Conservation (phyloP, 2,113 vertebrate species). For the Saccopteryx bilineata region DNA sequence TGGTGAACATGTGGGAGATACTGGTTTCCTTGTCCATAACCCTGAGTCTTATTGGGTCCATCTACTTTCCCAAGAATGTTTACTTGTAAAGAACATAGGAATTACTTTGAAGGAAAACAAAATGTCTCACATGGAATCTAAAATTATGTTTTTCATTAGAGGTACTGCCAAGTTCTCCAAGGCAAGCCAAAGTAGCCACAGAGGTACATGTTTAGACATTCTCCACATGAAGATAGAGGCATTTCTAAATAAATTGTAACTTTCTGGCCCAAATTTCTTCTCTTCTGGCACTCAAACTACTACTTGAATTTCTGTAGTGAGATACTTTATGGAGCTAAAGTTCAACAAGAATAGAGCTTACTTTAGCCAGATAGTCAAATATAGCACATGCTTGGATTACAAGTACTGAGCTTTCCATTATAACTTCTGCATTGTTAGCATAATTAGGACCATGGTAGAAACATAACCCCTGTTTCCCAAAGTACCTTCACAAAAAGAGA, state of each 20-base stretch:
- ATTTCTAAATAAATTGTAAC: constrained; percentile 40
- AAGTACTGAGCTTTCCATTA: neutral
- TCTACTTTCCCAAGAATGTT: neutral
- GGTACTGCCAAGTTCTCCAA: neutral
- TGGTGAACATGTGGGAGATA: neutral
- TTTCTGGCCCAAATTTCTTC: neutral
- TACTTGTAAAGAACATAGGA: neutral
- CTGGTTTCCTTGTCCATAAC: neutral
- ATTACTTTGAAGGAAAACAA: neutral
- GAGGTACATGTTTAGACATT: neutral
- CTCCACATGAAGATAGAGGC: neutral
- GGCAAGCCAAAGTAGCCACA: neutral
- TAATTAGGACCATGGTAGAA: neutral
- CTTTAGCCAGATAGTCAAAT: neutral
- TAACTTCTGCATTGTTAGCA: neutral
- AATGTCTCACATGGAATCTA: neutral
- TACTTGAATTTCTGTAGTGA: neutral
- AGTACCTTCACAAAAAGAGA: neutral
- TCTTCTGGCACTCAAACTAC: neutral
- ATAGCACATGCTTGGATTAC: neutral
- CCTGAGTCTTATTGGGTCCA: neutral
- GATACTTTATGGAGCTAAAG: neutral
- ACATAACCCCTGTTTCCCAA: neutral
- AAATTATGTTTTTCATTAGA: constrained; percentile 7
- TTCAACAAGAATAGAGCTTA: neutral